These are phyloP conservation scores for Zaprionus bogoriensis DNA, from an alignment of 2,888 invertebrate species.

Conservation along the genomic window DNA sequence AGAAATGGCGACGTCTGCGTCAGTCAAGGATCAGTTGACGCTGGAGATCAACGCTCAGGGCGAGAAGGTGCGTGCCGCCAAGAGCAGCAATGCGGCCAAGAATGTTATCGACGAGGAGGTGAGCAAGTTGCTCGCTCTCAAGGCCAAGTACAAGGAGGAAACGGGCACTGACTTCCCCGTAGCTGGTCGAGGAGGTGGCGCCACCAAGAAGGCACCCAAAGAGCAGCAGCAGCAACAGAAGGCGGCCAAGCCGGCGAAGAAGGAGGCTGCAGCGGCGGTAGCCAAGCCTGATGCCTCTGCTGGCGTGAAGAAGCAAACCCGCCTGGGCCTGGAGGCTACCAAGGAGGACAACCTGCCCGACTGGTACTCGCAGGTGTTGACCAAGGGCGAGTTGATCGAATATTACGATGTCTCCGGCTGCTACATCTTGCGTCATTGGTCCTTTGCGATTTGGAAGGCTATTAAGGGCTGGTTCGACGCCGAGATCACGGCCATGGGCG, in stretches of 20 bases:
- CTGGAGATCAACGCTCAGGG: slow-evolving; percentile 85
- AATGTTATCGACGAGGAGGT: slow-evolving; percentile 83
- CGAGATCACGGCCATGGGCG: slow-evolving; percentile 95
- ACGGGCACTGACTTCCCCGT: slow-evolving; percentile 84
- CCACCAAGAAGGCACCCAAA: slow-evolving; percentile 74
- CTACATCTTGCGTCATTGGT: slow-evolving; percentile 98
- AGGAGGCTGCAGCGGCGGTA: slow-evolving; percentile 72
- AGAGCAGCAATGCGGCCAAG: slow-evolving; percentile 83
- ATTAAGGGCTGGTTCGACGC: slow-evolving; percentile 93
- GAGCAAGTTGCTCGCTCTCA: slow-evolving; percentile 84
- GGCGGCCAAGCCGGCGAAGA: slow-evolving; percentile 73
- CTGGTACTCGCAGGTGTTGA: slow-evolving; percentile 97
- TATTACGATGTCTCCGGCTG: slow-evolving; percentile 99
- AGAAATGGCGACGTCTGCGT: slow-evolving; percentile 34
- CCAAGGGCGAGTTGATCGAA: slow-evolving; percentile 98
- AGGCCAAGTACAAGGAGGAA: slow-evolving; percentile 86
- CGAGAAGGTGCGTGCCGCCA: slow-evolving; percentile 85
- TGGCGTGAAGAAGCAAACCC: slow-evolving; percentile 92
- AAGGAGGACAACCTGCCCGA: slow-evolving; percentile 97
- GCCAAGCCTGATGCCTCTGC: slow-evolving; percentile 82
- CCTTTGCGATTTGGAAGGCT: slow-evolving; percentile 96
- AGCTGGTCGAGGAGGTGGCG: slow-evolving; percentile 78
- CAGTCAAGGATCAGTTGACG: slow-evolving; percentile 79
- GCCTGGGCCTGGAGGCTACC: slow-evolving; percentile 95
- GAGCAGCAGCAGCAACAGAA: slow-evolving; percentile 71